Percentiles rank a stretch among this genome's conserved stretches.
phyloP scores from a whole-genome alignment of 2,888 invertebrate genomes.

The Harpagoxenus sublaevis region DNA sequence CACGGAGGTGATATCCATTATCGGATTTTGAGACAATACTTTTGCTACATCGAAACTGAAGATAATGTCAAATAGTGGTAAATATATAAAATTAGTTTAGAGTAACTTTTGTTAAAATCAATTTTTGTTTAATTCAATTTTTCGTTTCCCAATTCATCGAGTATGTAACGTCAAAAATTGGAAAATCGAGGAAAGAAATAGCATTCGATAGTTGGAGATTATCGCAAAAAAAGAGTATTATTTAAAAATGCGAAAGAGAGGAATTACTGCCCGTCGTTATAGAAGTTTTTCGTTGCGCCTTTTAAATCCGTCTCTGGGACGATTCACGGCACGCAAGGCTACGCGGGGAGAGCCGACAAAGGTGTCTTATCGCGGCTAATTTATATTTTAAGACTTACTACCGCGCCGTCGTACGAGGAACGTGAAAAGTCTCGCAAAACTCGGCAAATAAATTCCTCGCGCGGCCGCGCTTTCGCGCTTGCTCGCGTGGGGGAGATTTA shows the following conservation, averaged over 20 bases:
- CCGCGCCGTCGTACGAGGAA: constrained; percentile 53
- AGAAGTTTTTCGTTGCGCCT: not conserved
- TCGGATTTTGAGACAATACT: not conserved
- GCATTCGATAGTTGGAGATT: not conserved
- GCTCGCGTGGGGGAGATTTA: constrained; percentile 42
- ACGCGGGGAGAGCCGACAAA: constrained; percentile 69
- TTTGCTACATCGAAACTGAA: not conserved
- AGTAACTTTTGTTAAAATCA: not conserved
- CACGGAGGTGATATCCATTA: not conserved
- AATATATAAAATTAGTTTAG: not conserved
- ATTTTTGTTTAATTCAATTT: not conserved
- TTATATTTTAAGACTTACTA: constrained; percentile 73
- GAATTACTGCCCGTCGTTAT: not conserved
- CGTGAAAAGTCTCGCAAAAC: constrained; percentile 57
- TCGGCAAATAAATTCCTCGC: constrained; percentile 60
- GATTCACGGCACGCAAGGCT: constrained; percentile 67
- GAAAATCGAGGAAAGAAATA: not conserved
- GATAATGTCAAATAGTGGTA: no score
- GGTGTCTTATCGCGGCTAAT: constrained; percentile 72
- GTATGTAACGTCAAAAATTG: not conserved
- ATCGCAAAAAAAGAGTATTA: not conserved
- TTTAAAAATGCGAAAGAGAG: constrained; percentile 49
- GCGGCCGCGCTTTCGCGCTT: constrained; percentile 16
- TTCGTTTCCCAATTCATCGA: no score
- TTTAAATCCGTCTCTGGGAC: constrained; percentile 28